These are phyloP conservation scores for Drosophila anomelani DNA, from an alignment of 2,888 invertebrate species.

Conservation along the genomic window DNA sequence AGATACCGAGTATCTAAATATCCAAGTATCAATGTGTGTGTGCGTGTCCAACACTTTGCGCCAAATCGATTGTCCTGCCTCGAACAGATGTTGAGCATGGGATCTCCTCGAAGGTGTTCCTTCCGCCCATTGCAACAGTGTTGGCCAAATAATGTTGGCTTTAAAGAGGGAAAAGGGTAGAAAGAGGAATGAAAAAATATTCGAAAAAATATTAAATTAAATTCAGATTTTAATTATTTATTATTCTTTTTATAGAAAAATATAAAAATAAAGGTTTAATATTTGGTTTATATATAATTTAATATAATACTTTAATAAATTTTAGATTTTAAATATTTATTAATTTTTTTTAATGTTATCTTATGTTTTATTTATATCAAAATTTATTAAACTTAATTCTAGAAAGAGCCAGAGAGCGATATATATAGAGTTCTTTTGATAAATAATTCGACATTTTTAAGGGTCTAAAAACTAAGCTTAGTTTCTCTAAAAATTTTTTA, in stretches of 20 bases:
- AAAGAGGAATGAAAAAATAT: background rate
- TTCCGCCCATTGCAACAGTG: conserved; percentile 63
- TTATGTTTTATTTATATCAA: background rate
- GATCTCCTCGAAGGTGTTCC: conserved; percentile 69
- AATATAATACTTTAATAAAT: too few relatives aligned
- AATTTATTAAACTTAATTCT: too few relatives aligned
- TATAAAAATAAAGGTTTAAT: too few relatives aligned
- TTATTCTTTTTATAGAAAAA: background rate
- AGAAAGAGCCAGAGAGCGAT: too few relatives aligned
- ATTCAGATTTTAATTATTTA: background rate
- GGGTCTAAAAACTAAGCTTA: background rate
- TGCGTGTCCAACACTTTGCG: conserved; percentile 67
- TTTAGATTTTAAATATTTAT: too few relatives aligned
- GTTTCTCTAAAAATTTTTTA: background rate
- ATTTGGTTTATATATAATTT: too few relatives aligned
- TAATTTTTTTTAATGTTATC: too few relatives aligned
- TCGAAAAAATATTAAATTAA: background rate
- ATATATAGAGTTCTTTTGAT: too few relatives aligned
- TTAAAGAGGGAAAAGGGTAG: background rate
- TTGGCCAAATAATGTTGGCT: background rate
- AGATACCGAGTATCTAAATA: conserved; percentile 30
- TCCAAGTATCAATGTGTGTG: conserved; percentile 47
- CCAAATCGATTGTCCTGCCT: conserved; percentile 76
- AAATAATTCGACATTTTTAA: background rate
- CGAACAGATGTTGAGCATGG: conserved; percentile 77